Evolutionary conservation across 2,797 vertebrate genomes (phyloP), one percentile per base, ranked within the genome.

Genomic region (Pempheris klunzingeri): DNA sequence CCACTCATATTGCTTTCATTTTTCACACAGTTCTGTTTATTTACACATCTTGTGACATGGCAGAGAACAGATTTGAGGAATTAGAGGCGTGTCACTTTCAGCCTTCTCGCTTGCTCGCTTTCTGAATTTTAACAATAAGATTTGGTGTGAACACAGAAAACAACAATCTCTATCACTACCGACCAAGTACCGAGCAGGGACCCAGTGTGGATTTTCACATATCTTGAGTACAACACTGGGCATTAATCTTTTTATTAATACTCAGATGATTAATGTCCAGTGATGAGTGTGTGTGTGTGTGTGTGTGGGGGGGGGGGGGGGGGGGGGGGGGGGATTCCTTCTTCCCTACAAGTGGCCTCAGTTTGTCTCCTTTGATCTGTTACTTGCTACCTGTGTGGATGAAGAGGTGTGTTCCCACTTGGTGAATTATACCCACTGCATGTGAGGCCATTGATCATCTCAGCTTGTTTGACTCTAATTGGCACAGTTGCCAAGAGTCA

Each of bases 381-480:
- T 18, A 20, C 26, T 71, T 44, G 17, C n/a, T 47, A 17, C 34
- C 20, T 14, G 4, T 34, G 5, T 61, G 8, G 50, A 55, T 47
- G 11, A 10, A 47, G 55, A 71, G 43, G 18, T 20, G 44, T 3
- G 6, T 55, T 54, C 41, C 49, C 30, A 39, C 15, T 46, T 63
- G 34, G 3, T 26, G n/a, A 46, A 36, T 53, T 59, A 57, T 32
- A 54, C 26, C 26, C 4, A 3, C 66, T 65, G 47, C 60, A 34
- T 65, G 26, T 39, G 47, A 9, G 32, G 28, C 0, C 43, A 58
- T 44, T 50, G 58, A 63, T 69, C 28, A 70, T 17, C 10, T 17
- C 44, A 57, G 34, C 15, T 7, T 74, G 64, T 14, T 50, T 52
- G 36, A 52, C 20, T 64, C 5, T 64, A 58, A 69, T 69, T 46